Conservation (phyloP, 2,113 vertebrate genomes). For the Syngnathus scovelli region DNA sequence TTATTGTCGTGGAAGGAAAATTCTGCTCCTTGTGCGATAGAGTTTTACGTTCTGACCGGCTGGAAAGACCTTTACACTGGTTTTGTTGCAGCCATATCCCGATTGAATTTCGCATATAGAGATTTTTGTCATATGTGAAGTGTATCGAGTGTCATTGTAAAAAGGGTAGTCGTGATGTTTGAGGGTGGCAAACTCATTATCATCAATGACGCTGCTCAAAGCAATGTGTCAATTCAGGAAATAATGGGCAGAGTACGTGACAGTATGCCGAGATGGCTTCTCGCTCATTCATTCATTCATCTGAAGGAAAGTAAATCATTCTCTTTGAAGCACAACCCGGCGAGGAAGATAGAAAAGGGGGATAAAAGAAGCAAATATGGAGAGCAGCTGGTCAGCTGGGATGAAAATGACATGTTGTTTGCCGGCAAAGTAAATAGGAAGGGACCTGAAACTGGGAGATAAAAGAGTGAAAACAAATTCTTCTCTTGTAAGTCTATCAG, state of each 20-base stretch:
- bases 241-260: conserved; percentile 9
- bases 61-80: neutral
- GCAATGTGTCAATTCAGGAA: conserved; percentile 14
- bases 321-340: conserved; percentile 60
- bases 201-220: conserved; percentile 17
- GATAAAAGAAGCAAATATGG: conserved; percentile 44
- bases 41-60: neutral
- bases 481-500: neutral
- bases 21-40: neutral
- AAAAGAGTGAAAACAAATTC: conserved; percentile 56
- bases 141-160: conserved; percentile 1
- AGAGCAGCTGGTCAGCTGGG: conserved; percentile 63
- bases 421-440: conserved; percentile 39
- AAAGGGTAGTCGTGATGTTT: conserved; percentile 5
- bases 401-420: conserved; percentile 58
- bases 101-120: neutral
- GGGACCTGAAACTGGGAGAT: conserved; percentile 28
- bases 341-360: conserved; percentile 50
- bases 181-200: neutral
- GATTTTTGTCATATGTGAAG: neutral
- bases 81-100: neutral
- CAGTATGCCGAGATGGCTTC: neutral
- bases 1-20: neutral
- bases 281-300: conserved; percentile 50
- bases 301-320: conserved; percentile 60